Evolutionary conservation across 2,888 invertebrate genomes (phyloP), one percentile per base, ranked within the genome.

Genomic region (Acholoe squamosa): DNA sequence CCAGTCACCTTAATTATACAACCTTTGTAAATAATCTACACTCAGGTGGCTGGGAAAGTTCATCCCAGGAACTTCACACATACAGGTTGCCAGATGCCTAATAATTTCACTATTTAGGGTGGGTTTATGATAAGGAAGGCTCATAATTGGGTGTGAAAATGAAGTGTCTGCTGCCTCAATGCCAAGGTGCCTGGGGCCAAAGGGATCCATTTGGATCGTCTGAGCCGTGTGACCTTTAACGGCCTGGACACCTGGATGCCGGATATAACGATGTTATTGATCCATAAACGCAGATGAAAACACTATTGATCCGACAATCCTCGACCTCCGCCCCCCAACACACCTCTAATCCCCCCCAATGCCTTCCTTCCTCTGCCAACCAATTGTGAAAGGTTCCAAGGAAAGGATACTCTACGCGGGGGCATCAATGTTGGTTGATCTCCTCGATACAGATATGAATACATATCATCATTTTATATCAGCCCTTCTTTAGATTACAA

Each of bases 251-350:
- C 71, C 71, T 71, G 71, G 71, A 71, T 71, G 71, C 71, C 28
- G 25, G 28, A 71, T 71, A 71, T 71, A 71, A 71, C 71, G 71
- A 71, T 71, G 71, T 71, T 71, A 71, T 71, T 71, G 71, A 71
- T 71, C 71, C 25, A 28, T n/a, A n/a, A 61, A 61, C 61, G 19
- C 22, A 61, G 61, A 61, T 61, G 61, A 61, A 61, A 61, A 61
- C 61, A 61, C 22, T 61, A 61, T 61, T 61, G 61, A 61, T 61
- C 25, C 3, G 61, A 61, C 61, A 61, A 61, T 61, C 61, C 61
- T n/a, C 25, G 61, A 61, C 25, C 61, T n/a, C 61, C 19, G 5
- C 61, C 61, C 61, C 22, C 61, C 61, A 61, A 61, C 3, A 3
- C 61, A 61, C 61, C 61, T n/a, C n/a, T 19, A 61, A 14, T 19